phyloP scores from a whole-genome alignment of 2,797 vertebrate genomes.

The Synanceia verrucosa region DNA sequence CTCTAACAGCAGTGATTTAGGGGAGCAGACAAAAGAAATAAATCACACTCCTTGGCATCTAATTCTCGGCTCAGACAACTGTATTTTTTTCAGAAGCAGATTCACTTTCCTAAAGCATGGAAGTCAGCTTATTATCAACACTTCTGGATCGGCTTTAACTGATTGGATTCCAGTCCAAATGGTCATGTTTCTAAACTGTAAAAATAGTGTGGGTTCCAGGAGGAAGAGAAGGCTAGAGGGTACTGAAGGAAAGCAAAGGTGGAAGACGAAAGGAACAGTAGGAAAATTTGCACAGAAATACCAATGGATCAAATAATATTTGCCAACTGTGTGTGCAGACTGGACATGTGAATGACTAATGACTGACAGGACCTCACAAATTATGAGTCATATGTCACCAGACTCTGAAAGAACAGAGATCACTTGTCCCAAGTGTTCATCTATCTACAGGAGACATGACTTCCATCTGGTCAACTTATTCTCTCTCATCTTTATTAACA shows the following conservation, averaged over 20 bases:
- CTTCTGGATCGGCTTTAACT: too few species aligned
- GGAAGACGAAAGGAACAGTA: neutral
- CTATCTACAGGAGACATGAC: neutral
- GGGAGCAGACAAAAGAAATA: conserved; percentile 23
- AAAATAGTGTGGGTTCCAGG: neutral
- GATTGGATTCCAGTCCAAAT: neutral
- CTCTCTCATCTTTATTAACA: neutral
- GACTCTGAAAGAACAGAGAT: neutral
- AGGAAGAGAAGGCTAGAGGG: neutral
- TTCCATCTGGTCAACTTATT: neutral
- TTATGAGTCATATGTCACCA: conserved; percentile 6
- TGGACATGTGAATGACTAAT: neutral
- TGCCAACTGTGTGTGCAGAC: neutral
- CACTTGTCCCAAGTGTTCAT: neutral
- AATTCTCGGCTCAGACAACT: conserved; percentile 45
- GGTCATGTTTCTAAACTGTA: conserved; percentile 1
- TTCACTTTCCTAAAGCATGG: conserved; percentile 11
- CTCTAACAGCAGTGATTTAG: conserved; percentile 9
- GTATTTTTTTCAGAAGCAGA: conserved; percentile 18
- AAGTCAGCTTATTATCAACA: conserved; percentile 1
- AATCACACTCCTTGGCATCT: conserved; percentile 48
- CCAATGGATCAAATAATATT: neutral
- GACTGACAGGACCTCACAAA: neutral
- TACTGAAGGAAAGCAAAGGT: too few species aligned
- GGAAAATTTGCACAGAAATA: neutral